These are phyloP conservation scores for Tethya wilhelma DNA, from an alignment of 37 sponge, comb jelly and placozoan species.

Conservation along the genomic window DNA sequence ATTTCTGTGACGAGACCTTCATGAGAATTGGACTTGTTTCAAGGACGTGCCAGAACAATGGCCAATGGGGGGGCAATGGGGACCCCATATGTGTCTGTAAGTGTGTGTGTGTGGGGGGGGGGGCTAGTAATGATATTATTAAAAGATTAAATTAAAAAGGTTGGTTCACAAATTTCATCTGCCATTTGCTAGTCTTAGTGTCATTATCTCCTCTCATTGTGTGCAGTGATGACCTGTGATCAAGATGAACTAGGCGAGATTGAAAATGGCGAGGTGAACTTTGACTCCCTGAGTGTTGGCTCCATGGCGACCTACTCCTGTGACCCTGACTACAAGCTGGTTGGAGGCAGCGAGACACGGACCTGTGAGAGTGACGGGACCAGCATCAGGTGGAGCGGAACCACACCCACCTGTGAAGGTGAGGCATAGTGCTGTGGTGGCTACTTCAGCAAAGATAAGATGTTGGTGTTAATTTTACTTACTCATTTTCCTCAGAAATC, in stretches of 20 bases:
- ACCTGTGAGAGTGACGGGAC: slow-evolving; percentile 37
- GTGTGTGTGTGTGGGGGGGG: too few relatives aligned
- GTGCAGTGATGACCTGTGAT: not conserved
- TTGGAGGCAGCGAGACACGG: slow-evolving; percentile 5
- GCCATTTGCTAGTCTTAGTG: too few relatives aligned
- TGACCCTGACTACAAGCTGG: slow-evolving; percentile 23
- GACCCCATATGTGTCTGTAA: slow-evolving; percentile 42
- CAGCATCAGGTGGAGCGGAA: slow-evolving; percentile 31
- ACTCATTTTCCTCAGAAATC: too few relatives aligned
- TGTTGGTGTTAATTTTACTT: too few relatives aligned
- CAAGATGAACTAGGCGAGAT: not conserved
- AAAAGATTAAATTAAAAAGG: too few relatives aligned
- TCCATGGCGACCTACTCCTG: slow-evolving; percentile 49
- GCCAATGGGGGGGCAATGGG: slow-evolving; percentile 38
- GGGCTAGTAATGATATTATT: too few relatives aligned
- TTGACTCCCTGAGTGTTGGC: not conserved
- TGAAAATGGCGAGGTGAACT: not conserved
- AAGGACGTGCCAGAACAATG: slow-evolving; percentile 44
- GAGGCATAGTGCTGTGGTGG: too few relatives aligned
- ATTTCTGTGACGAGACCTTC: slow-evolving; percentile 39
- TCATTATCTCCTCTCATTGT: too few relatives aligned
- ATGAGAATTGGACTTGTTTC: slow-evolving; percentile 1
- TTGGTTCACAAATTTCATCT: too few relatives aligned
- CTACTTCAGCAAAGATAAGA: too few relatives aligned
- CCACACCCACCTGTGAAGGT: slow-evolving; percentile 46